Percentiles rank a stretch among this genome's conserved stretches.
Conservation (phyloP, 2,797 vertebrate genomes). For the Simalia tracyae region DNA sequence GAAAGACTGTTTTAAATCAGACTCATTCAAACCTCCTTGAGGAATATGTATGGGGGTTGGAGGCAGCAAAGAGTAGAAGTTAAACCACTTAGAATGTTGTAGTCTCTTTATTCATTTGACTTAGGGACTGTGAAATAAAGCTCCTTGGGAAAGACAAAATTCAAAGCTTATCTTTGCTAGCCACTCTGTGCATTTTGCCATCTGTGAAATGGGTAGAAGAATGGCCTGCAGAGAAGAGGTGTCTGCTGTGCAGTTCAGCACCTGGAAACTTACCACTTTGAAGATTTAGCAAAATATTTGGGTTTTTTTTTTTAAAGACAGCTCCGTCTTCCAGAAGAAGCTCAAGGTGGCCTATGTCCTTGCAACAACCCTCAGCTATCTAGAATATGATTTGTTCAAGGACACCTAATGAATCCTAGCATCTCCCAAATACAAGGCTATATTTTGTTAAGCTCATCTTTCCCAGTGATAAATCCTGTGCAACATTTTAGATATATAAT, state of each 20-base stretch:
- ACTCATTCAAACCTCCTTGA: not conserved
- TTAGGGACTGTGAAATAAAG: no score
- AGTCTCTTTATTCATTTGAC: no score
- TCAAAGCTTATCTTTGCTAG: not conserved
- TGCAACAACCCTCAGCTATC: not conserved
- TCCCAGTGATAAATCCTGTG: not conserved
- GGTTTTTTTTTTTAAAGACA: not conserved
- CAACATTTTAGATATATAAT: not conserved
- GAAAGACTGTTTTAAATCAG: slow-evolving; percentile 28
- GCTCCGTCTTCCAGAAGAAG: not conserved
- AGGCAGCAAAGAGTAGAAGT: not conserved
- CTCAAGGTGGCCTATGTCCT: not conserved
- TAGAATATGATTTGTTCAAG: not conserved
- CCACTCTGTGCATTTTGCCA: not conserved
- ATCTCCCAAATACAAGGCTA: not conserved
- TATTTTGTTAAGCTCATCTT: not conserved
- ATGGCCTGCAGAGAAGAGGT: not conserved
- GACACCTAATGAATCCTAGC: not conserved
- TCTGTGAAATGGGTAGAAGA: not conserved
- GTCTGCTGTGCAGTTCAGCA: not conserved
- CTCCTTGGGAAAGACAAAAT: not conserved
- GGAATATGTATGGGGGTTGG: not conserved
- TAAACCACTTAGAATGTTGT: not conserved
- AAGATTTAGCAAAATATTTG: not conserved
- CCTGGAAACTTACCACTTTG: not conserved